A percentile compares a stretch with the other conserved stretches of the same genome.
Conservation (phyloP, 2,113 vertebrate genomes). For the Nanorana parkeri region DNA sequence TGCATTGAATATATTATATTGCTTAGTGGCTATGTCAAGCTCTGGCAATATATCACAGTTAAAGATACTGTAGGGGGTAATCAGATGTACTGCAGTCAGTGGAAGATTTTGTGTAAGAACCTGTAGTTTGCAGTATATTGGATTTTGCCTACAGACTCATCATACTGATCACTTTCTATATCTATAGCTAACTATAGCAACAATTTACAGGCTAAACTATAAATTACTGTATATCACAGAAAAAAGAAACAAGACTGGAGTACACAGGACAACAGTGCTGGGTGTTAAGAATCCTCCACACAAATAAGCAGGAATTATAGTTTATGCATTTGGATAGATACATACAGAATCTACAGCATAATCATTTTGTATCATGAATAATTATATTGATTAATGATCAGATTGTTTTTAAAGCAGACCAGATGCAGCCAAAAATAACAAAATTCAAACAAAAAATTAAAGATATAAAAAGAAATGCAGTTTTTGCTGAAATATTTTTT, state of each 20-base stretch:
- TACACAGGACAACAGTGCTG: no score
- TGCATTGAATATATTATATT: neutral
- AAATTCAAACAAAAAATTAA: no score
- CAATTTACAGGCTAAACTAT: neutral
- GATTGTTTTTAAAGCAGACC: no score
- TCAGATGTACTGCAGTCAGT: neutral
- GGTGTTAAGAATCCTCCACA: no score
- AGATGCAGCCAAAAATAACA: no score
- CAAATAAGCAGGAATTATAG: no score
- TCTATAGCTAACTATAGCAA: neutral
- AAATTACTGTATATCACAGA: neutral
- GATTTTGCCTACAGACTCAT: neutral
- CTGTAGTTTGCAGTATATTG: neutral
- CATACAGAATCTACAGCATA: no score
- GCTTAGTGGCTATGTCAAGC: neutral
- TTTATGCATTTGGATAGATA: no score
- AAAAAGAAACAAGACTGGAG: neutral
- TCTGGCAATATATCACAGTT: neutral
- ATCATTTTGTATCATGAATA: no score
- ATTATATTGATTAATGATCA: no score
- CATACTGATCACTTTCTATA: neutral
- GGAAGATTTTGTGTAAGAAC: neutral
- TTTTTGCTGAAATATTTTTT: no score
- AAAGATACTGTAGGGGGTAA: constrained; percentile 10
- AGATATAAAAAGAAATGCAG: no score